Conservation (phyloP, 1,140 invertebrate species). For the Drosophila navojoa region DNA sequence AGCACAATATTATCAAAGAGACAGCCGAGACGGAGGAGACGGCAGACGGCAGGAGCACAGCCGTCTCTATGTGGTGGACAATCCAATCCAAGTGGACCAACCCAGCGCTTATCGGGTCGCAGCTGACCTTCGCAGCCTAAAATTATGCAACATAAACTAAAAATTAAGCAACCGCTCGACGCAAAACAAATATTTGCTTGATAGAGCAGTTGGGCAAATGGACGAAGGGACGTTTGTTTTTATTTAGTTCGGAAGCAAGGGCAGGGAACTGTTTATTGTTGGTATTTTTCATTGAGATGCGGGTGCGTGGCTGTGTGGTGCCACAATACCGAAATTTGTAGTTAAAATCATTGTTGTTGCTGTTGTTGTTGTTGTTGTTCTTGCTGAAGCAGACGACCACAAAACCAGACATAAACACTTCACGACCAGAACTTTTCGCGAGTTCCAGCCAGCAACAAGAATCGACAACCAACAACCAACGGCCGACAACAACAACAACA, state of each 20-base stretch:
- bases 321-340: background rate
- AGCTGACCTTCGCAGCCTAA: constrained; percentile 38
- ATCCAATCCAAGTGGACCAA: background rate
- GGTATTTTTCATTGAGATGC: constrained; percentile 38
- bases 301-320: constrained; percentile 3
- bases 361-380: too few relatives aligned
- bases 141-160: constrained; percentile 80
- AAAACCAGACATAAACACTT: constrained; percentile 75
- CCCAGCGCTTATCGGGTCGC: constrained; percentile 17
- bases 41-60: too few relatives aligned
- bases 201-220: constrained; percentile 10
- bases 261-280: constrained; percentile 13
- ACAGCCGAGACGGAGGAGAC: background rate
- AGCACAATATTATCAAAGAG: constrained; percentile 41
- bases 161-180: constrained; percentile 64
- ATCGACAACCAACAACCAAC: background rate
- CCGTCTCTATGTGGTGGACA: too few relatives aligned
- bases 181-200: constrained; percentile 38
- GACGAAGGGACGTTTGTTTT: background rate
- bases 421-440: constrained; percentile 27
- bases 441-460: constrained; percentile 9
- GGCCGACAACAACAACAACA: constrained; percentile 3
- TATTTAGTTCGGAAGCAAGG: too few relatives aligned
- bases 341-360: background rate
- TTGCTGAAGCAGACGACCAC: constrained; percentile 42